Conservation (phyloP, 2,888 invertebrate genomes). For the Ophonus ardosiacus region DNA sequence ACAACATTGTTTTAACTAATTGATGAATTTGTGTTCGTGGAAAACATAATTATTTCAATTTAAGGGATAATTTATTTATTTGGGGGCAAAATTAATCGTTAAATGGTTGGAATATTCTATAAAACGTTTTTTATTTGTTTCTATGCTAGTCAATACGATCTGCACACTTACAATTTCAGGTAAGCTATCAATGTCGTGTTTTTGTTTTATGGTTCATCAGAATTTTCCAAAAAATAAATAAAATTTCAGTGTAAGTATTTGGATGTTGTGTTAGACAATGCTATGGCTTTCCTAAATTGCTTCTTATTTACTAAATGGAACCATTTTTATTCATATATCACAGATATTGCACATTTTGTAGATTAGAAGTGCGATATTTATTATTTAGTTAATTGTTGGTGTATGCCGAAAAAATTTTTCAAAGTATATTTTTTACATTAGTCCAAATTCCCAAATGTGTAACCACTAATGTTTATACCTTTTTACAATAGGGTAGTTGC, state of each 20-base stretch:
- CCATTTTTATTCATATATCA: slow-evolving; percentile 59
- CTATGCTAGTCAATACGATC: slow-evolving; percentile 65
- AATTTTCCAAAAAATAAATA: slow-evolving; percentile 48
- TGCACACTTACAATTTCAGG: slow-evolving; percentile 65
- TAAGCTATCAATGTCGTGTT: slow-evolving; percentile 64
- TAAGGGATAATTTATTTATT: slow-evolving; percentile 18
- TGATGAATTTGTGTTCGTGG: neutral
- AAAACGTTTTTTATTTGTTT: slow-evolving; percentile 60
- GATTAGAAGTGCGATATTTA: slow-evolving; percentile 53
- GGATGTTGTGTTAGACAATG: slow-evolving; percentile 57
- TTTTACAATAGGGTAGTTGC: too few species aligned
- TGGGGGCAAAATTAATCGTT: slow-evolving; percentile 1
- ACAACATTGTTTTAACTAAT: neutral
- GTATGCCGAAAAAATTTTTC: slow-evolving; percentile 4
- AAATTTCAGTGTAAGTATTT: slow-evolving; percentile 60
- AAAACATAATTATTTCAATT: neutral
- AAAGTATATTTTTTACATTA: neutral
- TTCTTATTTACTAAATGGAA: slow-evolving; percentile 49
- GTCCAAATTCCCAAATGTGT: neutral
- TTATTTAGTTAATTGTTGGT: slow-evolving; percentile 33
- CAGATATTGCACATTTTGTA: slow-evolving; percentile 64
- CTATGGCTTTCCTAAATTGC: slow-evolving; percentile 54
- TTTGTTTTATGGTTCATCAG: slow-evolving; percentile 41
- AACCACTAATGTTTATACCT: too few species aligned
- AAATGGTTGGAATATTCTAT: slow-evolving; percentile 42